These are phyloP conservation scores for Chrysina gloriosa DNA, from an alignment of 2,888 invertebrate genomes.

Conservation along the genomic window DNA sequence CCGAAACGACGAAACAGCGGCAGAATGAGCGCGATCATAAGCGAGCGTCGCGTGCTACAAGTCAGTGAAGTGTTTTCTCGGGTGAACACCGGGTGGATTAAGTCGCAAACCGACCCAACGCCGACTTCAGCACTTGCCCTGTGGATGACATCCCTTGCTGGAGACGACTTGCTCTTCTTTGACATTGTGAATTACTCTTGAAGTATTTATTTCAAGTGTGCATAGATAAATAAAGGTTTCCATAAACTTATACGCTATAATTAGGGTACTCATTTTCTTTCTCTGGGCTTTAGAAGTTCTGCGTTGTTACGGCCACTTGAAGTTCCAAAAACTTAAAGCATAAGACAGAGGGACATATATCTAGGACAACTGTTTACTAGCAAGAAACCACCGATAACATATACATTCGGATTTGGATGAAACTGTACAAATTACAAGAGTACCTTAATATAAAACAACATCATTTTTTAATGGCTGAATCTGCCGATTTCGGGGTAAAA, in stretches of 20 bases:
- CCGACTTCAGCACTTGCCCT: conserved; percentile 48
- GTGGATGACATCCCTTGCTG: conserved; percentile 50
- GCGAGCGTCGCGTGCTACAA: conserved; percentile 46
- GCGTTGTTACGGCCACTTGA: no score
- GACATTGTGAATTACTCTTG: conserved; percentile 44
- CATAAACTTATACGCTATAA: neutral
- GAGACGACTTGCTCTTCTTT: conserved; percentile 47
- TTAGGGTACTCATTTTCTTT: no score
- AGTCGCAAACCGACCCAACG: conserved; percentile 46
- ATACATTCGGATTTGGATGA: no score
- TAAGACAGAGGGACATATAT: no score
- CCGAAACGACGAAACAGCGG: conserved; percentile 6
- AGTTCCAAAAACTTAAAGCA: no score
- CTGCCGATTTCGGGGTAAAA: no score
- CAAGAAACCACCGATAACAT: no score
- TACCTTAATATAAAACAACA: no score
- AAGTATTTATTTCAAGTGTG: neutral
- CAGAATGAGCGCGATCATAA: neutral
- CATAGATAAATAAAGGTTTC: neutral
- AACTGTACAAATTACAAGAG: no score
- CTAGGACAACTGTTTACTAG: no score
- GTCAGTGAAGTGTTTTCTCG: conserved; percentile 46
- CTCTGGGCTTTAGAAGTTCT: no score
- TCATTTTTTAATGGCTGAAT: no score
- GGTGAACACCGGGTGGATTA: conserved; percentile 9